These are phyloP conservation scores for Pinna nobilis DNA, from an alignment of 1,140 invertebrate genomes.

Conservation along the genomic window DNA sequence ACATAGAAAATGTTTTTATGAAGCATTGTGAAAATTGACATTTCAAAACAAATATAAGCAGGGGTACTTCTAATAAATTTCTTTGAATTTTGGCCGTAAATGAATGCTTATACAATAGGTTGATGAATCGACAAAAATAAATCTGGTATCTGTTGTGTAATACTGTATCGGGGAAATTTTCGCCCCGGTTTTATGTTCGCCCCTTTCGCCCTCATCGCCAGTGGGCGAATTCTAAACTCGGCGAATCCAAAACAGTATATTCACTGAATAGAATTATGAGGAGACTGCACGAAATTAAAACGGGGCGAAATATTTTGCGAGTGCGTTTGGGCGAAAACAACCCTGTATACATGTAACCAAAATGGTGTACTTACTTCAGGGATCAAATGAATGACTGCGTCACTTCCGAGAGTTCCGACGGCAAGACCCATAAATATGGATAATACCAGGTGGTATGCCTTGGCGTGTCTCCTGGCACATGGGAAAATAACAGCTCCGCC, in stretches of 20 bases:
- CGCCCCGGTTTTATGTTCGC: background rate
- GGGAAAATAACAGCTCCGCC: conserved; percentile 32
- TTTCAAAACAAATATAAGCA: background rate
- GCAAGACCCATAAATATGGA: conserved; percentile 41
- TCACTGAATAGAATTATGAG: too few relatives aligned
- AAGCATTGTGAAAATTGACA: background rate
- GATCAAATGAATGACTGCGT: conserved; percentile 35
- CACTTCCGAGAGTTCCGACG: conserved; percentile 32
- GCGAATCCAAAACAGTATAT: too few relatives aligned
- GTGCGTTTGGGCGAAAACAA: too few relatives aligned
- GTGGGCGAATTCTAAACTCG: background rate
- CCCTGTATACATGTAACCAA: too few relatives aligned
- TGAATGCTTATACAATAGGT: too few relatives aligned
- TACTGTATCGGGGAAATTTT: background rate
- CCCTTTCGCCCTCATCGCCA: background rate
- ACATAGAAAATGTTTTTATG: background rate
- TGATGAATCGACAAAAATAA: too few relatives aligned
- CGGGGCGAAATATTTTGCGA: too few relatives aligned
- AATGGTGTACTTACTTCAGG: conserved; percentile 26
- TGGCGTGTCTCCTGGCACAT: conserved; percentile 17
- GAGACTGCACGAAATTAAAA: too few relatives aligned
- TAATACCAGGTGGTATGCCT: conserved; percentile 29
- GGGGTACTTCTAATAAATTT: background rate
- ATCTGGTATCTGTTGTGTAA: background rate
- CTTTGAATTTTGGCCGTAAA: background rate